Evolutionary conservation across 1,140 invertebrate genomes (phyloP), one percentile per base, ranked within the genome.

Genomic region (Caligus rogercresseyi): DNA sequence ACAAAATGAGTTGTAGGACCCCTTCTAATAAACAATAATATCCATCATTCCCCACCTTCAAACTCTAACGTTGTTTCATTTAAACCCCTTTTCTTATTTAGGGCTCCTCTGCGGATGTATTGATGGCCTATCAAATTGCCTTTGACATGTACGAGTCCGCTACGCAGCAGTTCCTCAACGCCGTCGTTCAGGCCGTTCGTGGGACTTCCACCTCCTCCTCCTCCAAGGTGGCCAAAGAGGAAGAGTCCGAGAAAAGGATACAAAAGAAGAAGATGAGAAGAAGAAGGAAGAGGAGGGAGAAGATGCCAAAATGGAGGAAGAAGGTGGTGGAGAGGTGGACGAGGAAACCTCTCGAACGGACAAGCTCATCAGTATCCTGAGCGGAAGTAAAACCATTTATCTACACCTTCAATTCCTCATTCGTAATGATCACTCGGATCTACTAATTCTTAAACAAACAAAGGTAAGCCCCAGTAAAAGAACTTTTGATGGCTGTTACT

Each of bases 111-210:
- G 78, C 83, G 52, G 78, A 74, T 67, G 75, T 77, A 25, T 70
- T 98, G 3, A 97, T 98, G 90, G 93, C 90, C 0, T 98, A 95
- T 75, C 95, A 98, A 78, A 97, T 99, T 69, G 92, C 85, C 0
- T 98, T 98, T 78, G 95, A 99, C 80, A 78, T 98, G 65, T 98
- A 98, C 71, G 95, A 99, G 74, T 96, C 90, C 65, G 95, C 94
- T 0, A 97, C 93, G 0, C 96, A 99, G 75, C 91, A 98, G 71
- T 97, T 98, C 71, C 75, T 98, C 16, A 84, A 83, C 23, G 80
- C 86, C 68, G 89, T 98, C 11, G 74, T 92, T 26, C 83, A 88
- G 72, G 85, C 86, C 26, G 72, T 96, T 0, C 78, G 83, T 70
- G 79, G 80, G 23, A 86, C 84, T n/a, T 87, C 87, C 43, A 87